Base-by-base conservation (phyloP, 2,888 invertebrate species). In the Anticlea derivata region DNA sequence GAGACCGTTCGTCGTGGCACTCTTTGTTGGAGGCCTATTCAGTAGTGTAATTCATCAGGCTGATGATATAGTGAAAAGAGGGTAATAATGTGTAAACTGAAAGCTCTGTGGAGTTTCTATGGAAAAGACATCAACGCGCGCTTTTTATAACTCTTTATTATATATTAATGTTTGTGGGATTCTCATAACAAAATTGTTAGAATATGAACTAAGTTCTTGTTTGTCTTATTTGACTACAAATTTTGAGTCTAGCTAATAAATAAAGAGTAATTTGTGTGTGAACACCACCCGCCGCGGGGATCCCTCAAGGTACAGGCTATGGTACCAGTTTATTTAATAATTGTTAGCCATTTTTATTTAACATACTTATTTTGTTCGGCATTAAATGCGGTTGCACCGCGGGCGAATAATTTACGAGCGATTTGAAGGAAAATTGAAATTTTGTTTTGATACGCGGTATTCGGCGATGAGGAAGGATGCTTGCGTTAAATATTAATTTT, bases 351-450 rank as follows among this genome's bases (percentile, higher is more conserved):
- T 80, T 81, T 85, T 80, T 70, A 80, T 80, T 80, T 71, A 74
- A 63, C 60, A 62, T 61, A 37, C 58, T 74, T 79, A 78, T 73
- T 74, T 65, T 57, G 56, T 53, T 64, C 58, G 67, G 69, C 70
- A 79, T 78, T 76, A 80, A 72, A 73, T 76, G 65, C 68, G 58
- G 69, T 73, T 73, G 79, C 79, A 76, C 77, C 80, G 77, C 78
- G 56, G 79, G 78, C 78, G 74, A 70, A 69, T 76, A 77, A 82
- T 80, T 84, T 84, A 85, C 81, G 65, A 78, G 67, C 73, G 80
- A 81, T 82, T 83, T 84, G 79, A 80, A 78, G 78, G 75, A 80
- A 83, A 83, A 82, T 82, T 78, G 74, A 74, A 76, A 79, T 80
- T 82, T 79, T 77, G 74, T 74, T 72, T 70, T 78, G 75, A 75